Evolutionary conservation across 2,797 vertebrate species (phyloP), one percentile per base, ranked within the genome.

Genomic region (Cuniculus paca): DNA sequence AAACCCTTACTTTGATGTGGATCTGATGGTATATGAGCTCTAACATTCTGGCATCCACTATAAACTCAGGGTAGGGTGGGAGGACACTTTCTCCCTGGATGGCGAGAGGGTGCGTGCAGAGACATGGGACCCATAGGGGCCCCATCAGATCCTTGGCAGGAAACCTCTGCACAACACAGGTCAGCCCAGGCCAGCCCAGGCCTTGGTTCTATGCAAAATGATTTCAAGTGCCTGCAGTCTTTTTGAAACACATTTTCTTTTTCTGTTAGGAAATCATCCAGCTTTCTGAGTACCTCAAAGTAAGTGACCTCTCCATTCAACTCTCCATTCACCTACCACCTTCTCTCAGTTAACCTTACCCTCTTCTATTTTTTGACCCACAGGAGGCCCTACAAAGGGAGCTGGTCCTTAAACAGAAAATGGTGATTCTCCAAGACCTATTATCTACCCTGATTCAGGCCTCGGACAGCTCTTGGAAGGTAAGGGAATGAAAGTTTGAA

Each of bases 391-490:
- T 99, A 81, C 98, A 99, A 78, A 98, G 98, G 0, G 99, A 99
- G 95, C 97, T 98, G 95, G 96, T 98, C 97, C 98, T 99, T 90
- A 99, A 99, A 93, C 98, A 98, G 93, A 99, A 99, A 97, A 98
- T 99, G 98, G 83, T 98, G 74, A 94, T 98, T 97, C 94, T 99
- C 65, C 99, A 99, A 95, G 98, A 99, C 91, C 98, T 99, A 16
- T 79, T 99, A 50, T 98, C 98, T 81, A 98, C 98, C 0, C 95
- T 99, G 86, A 95, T 98, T 34, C 97, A 92, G 90, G 98, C 98
- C 0, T 98, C 98, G 1, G 98, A 99, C 85, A 98, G 97, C 94
- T 98, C 98, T 28, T 99, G 99, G 98, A 98, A 99, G 99, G 99
- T 99, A 98, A 94, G 85, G 19, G 42, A 72, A 81, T 65, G 39